Evolutionary conservation across 2,113 vertebrate species (phyloP).

Genomic region (Nanorana parkeri): DNA sequence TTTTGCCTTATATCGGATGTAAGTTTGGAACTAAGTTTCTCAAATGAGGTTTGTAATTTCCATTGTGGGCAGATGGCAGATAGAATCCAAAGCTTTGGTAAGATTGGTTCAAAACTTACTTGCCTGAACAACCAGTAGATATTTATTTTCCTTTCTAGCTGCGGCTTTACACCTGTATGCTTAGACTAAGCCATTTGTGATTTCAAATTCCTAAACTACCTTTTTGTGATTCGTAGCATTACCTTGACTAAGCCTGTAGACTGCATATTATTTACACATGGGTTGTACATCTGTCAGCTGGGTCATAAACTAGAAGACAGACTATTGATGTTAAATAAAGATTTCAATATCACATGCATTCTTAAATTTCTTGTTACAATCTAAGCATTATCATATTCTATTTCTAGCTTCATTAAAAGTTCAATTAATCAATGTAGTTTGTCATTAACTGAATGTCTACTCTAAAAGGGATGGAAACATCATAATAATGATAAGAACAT

Average conservation of each 20-base stretch:
- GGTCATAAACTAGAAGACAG: constrained; percentile 37
- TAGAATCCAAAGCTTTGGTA: no score
- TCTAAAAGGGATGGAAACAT: constrained; percentile 24
- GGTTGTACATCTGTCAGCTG: constrained; percentile 30
- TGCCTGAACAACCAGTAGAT: no score
- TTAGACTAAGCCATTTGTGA: no score
- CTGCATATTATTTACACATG: constrained; percentile 30
- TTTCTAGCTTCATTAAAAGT: constrained; percentile 51
- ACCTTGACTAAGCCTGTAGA: not conserved
- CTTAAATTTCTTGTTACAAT: constrained; percentile 48
- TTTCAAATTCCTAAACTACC: no score
- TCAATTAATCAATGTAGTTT: constrained; percentile 43
- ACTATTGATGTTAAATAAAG: constrained; percentile 56
- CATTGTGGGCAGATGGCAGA: no score
- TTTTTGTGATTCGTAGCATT: not conserved
- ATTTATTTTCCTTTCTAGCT: no score
- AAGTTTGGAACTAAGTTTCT: no score
- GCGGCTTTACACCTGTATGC: no score
- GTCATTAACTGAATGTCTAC: constrained; percentile 24
- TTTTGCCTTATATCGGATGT: no score
- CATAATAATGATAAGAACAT: constrained; percentile 27
- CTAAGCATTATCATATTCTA: constrained; percentile 22
- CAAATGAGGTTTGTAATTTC: no score
- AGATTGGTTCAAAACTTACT: no score
- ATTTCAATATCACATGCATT: constrained; percentile 32